Base-by-base conservation (phyloP, 2,888 invertebrate species). In the Plagodis pulveraria region DNA sequence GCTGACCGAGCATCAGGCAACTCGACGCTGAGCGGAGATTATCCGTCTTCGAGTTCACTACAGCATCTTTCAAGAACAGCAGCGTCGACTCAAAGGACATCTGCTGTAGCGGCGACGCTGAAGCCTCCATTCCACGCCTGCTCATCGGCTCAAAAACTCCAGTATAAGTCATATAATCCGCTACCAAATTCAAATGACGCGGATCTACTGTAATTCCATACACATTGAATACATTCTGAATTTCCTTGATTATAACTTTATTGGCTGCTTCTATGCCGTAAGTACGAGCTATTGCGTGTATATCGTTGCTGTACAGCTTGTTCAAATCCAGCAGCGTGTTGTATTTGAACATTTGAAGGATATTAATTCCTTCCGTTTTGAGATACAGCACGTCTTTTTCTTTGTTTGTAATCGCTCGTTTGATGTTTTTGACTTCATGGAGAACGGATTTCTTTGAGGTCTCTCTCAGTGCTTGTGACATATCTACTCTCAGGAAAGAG, bases 201-300 rank as follows among this genome's bases (percentile, higher is more conserved):
- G 97, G 96, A 89, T 99, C 98, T 5, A 99, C 99, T 7, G 95
- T 95, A 76, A 99, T 99, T 34, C 99, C 99, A 77, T 99, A 99
- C 0, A 98, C 98, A 70, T 96, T 97, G 86, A 99, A 99, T 38
- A 99, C 99, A 79, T 98, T 97, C 83, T 97, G 96, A 47, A 99
- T 96, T 94, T 99, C 99, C 88, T 96, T 97, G 9, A 98, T 96
- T 57, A 99, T 96, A 4, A 98, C 97, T 83, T 95, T 95, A 50
- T 95, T 94, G 0, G 99, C 99, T 0, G 99, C 99, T 92, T 99
- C 99, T 66, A 99, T 98, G 0, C 99, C 99, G 78, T 98, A 99
- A 0, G 96, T 97, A 59, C 95, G 93, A 0, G 98, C 97, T 74
- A 99, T 96, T 1, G 96, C 95, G 76, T 99, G 98, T 62, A 99